Evolutionary conservation across 1,140 invertebrate genomes (phyloP).

Genomic region (Plutomurus gul): DNA sequence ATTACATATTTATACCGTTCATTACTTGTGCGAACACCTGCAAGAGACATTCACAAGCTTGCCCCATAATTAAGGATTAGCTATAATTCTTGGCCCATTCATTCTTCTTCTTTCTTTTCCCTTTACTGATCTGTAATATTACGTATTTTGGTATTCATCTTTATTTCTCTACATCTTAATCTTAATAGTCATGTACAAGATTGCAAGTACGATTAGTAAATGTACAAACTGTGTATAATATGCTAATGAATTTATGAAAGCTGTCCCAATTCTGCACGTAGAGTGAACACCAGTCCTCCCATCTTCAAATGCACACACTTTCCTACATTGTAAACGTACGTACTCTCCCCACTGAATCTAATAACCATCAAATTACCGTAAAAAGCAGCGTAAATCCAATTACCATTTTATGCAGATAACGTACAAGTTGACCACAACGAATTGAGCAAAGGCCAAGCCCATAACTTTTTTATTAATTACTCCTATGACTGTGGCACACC

Average conservation of each 20-base stretch:
- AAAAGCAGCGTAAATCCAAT: slow-evolving; percentile 1
- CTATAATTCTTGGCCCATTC: no score
- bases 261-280: background rate
- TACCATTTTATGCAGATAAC: background rate
- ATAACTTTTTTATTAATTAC: slow-evolving; percentile 26
- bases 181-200: no score
- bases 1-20: no score
- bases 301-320: no score
- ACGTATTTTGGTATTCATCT: no score
- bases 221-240: background rate
- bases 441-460: background rate
- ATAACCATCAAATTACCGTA: slow-evolving; percentile 17
- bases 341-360: background rate
- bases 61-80: no score
- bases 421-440: background rate
- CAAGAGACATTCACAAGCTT: no score
- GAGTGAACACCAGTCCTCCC: no score
- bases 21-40: no score
- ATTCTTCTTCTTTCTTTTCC: no score
- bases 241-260: slow-evolving; percentile 28
- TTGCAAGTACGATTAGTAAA: background rate
- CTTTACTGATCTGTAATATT: no score
- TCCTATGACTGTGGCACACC: background rate
- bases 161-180: no score
- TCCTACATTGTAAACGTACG: background rate